These are phyloP conservation scores for Anoplophora glabripennis DNA, from an alignment of 1,140 invertebrate genomes.

Conservation along the genomic window DNA sequence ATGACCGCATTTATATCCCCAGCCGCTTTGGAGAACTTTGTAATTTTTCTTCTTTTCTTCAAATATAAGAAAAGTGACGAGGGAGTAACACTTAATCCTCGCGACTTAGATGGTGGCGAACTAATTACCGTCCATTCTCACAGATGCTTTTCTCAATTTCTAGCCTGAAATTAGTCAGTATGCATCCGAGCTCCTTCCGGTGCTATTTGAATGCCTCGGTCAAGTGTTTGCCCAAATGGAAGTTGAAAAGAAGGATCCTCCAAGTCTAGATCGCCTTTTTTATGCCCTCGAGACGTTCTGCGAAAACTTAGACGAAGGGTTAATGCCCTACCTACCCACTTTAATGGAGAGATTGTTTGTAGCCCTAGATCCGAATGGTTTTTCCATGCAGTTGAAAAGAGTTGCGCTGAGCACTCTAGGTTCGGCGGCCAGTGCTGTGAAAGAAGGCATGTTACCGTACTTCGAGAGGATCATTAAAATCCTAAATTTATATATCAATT, in stretches of 20 bases:
- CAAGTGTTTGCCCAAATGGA: conserved; percentile 57
- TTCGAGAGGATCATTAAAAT: conserved; percentile 66
- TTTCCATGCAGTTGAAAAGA: conserved; percentile 59
- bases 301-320: conserved; percentile 69
- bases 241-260: conserved; percentile 57
- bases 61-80: too few species aligned
- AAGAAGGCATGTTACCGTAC: conserved; percentile 70
- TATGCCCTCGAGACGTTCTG: conserved; percentile 80
- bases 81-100: neutral
- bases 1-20: too few species aligned
- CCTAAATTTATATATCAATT: conserved; percentile 59
- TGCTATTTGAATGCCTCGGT: conserved; percentile 65
- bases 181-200: conserved; percentile 61
- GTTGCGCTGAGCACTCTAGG: conserved; percentile 68
- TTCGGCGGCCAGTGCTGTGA: conserved; percentile 67
- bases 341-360: conserved; percentile 70
- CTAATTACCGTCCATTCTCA: too few species aligned
- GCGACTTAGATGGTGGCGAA: too few species aligned
- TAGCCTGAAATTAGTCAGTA: conserved; percentile 72
- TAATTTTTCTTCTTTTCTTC: too few species aligned
- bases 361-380: conserved; percentile 56
- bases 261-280: conserved; percentile 69
- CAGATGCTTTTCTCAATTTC: conserved; percentile 48
- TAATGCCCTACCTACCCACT: conserved; percentile 68
- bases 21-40: too few species aligned